A percentile compares a stretch with the other conserved stretches of the same genome.
Conservation (phyloP, 2,797 vertebrate species). For the Poliocrania exsul region DNA sequence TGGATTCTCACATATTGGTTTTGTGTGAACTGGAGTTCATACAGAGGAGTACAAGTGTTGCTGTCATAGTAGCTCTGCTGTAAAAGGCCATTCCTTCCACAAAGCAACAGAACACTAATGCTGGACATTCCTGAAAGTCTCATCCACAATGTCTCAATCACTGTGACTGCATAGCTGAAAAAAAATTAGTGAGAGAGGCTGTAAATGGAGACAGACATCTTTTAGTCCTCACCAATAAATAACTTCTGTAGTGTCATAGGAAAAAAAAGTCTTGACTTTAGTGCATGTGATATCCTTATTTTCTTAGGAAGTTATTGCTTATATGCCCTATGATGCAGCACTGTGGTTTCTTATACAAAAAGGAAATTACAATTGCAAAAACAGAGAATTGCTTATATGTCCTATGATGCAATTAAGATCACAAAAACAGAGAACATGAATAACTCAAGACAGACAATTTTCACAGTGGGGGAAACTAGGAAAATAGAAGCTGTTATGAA, state of each 20-base stretch:
- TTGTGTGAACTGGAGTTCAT: not conserved
- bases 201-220: not conserved
- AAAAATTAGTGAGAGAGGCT: not conserved
- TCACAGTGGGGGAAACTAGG: not conserved
- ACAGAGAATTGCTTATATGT: no score
- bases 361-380: not conserved
- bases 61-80: not conserved
- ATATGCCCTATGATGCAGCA: not conserved
- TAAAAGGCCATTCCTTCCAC: not conserved
- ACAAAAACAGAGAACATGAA: not conserved
- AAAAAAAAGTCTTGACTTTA: not conserved
- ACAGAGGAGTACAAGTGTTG: not conserved
- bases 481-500: not conserved
- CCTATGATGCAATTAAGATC: not conserved
- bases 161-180: not conserved
- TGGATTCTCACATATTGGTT: rapidly evolving
- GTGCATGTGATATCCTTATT: rapidly evolving
- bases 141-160: not conserved
- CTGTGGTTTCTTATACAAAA: not conserved
- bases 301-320: not conserved
- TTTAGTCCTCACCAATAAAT: not conserved
- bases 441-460: not conserved
- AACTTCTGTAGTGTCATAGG: not conserved
- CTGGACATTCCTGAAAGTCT: not conserved
- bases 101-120: not conserved